Evolutionary conservation across 2,113 vertebrate genomes (phyloP), one percentile per base, ranked within the genome.

Genomic region (Lamprotornis superbus): DNA sequence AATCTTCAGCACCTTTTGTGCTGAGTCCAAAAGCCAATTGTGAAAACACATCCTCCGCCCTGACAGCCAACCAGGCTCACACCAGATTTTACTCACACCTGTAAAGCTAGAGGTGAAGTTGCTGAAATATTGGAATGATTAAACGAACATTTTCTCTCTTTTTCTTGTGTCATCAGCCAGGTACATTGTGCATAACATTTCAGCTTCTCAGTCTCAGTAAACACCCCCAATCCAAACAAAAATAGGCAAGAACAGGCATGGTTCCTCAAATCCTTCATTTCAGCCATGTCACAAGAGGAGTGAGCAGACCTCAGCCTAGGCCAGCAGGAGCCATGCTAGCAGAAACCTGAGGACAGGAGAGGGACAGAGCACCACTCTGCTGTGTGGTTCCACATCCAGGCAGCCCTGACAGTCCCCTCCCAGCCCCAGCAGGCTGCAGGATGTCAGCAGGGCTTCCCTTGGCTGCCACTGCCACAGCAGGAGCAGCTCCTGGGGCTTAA

Each of bases 221-320:
- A n/a, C 71, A 79, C 6, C 7, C 8, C 25, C 31, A 81, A 17
- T 4, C 15, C 47, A 56, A 87, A 65, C 4, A 50, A 71, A 82
- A 74, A 30, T 0, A 78, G 10, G 35, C 30, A 84, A 22, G 21
- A 63, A n/a, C 0, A 0, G 40, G 10, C 75, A 68, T 0, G 2
- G 33, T 22, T 69, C 55, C 64, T 73, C 75, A 93, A 61, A 76
- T n/a, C 50, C 67, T 90, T 74, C 12, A 7, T 63, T 83, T 46
- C 52, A 74, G 28, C 11, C 42, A 88, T 4, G 23, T 30, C 44
- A 27, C 73, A 42, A 2, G 1, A 12, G 33, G 12, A 83, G 18
- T 3, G 12, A 59, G 37, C 5, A 11, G 55, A 25, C 5, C 67
- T 28, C 68, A 83, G 10, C 40, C 25, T 9, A 13, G 16, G 33